phyloP scores from a whole-genome alignment of 2,797 vertebrate genomes.

The Hydrophis major region DNA sequence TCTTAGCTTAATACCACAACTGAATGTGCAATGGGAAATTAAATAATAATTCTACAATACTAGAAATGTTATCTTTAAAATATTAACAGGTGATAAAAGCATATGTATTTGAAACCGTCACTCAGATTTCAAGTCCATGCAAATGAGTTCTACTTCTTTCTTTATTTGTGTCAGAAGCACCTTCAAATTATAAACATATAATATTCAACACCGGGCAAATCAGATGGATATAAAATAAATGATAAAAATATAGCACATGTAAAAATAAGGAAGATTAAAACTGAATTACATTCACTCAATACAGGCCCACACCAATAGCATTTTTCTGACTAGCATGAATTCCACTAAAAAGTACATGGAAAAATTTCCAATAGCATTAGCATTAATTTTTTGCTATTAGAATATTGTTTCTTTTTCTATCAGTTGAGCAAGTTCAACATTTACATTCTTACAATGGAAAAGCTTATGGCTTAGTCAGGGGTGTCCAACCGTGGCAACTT shows the following conservation, averaged over 20 bases:
- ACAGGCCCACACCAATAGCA: no score
- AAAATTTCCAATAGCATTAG: not conserved
- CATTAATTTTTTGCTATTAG: not conserved
- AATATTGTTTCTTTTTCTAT: not conserved
- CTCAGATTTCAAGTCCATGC: not conserved
- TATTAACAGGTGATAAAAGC: not conserved
- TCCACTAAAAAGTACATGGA: not conserved
- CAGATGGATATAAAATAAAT: no score
- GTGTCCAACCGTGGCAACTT: no score
- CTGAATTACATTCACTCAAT: no score
- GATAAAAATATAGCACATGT: no score
- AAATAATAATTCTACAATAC: not conserved
- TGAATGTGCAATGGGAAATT: not conserved
- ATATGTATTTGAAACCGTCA: not conserved
- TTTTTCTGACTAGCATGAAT: not conserved
- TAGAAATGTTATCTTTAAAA: not conserved
- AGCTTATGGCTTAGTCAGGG: not conserved
- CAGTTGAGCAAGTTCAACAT: not conserved
- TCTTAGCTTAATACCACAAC: not conserved
- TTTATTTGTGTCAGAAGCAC: no score
- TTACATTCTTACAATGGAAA: not conserved
- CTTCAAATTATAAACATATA: not conserved
- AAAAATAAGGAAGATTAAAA: no score
- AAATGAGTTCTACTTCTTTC: not conserved
- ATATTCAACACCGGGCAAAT: not conserved